Base-by-base conservation (phyloP, 1,140 invertebrate species). In the Drosophila triauraria region DNA sequence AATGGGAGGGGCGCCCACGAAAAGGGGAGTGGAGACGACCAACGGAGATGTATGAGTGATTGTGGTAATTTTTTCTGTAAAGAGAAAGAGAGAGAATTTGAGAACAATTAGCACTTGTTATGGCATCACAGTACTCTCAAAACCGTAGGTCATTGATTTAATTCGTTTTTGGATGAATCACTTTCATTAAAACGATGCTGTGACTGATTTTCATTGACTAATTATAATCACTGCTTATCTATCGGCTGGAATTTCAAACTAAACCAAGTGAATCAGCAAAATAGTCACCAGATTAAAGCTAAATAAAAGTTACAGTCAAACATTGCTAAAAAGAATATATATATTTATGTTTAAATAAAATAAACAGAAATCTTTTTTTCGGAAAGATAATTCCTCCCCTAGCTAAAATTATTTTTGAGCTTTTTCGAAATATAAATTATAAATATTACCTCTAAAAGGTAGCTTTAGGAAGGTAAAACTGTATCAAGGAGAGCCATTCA, bases 121-220 rank as follows among this genome's bases (percentile, higher is more conserved):
- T 42, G 54, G 70, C 53, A 71, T 70, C 27, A n/a, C 17, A 17
- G 30, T n/a, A 5, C n/a, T 23, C n/a, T n/a, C 3, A 9, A 65
- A 67, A 63, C 9, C 35, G 12, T 30, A 27, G 48, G 40, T 72
- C 38, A 74, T 38, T 72, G 67, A 72, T 35, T 72, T 38, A 38
- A 72, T 72, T 72, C 43, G 50, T 10, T 43, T 44, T 43, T 17
- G 27, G n/a, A 43, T 74, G 70, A 74, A 48, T 74, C 70, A 74
- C n/a, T 44, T 51, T 2, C 15, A 40, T 54, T 25, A 10, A 40
- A 15, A 9, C 32, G 53, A 72, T 59, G 69, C 67, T 59, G 43
- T 4, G n/a, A 4, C 10, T 23, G 13, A n/a, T 59, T 35, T 43
- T 20, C 20, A 15, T 71, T 57, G 38, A 30, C 30, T 30, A 50